Base-by-base conservation (phyloP, 1,140 invertebrate genomes). In the Sinella curviseta region DNA sequence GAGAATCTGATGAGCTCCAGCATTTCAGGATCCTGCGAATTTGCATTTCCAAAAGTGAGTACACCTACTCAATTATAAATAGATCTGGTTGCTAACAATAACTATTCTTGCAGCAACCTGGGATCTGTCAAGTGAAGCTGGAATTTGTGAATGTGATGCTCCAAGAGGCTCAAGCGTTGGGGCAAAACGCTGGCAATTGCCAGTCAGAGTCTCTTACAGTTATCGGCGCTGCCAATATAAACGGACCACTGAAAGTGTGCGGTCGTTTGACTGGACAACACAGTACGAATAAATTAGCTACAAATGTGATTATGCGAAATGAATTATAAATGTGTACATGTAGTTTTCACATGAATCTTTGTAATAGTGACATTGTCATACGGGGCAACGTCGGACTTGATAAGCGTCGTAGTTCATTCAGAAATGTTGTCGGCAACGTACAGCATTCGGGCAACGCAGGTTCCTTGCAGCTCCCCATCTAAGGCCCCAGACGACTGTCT, bases 91-190 rank as follows among this genome's bases (percentile, higher is more conserved):
- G 8, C 39, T 48, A 48, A 12, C 39, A 48, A 48, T 48, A 12
- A 12, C 39, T 60, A 26, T 31, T 17, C 14, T 30, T 31, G 4
- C 31, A 70, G 65, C 65, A 70, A 70, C 65, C 26, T 12, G 65
- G 65, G 31, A 8, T 70, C 4, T 70, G 65, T 33, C 65, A 70
- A 70, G 24, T 70, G 1, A 70, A n/a, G 31, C 65, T 70, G 2
- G 65, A 70, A 3, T 70, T 70, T 70, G 65, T 31, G 3, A 70
- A 70, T 33, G 65, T 70, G n/a, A 70, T 70, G 28, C 31, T 70
- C 1, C 65, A 70, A 70, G 26, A 30, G 24, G 26, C 65, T 14
- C n/a, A 70, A 3, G 31, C 3, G 2, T 8, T 1, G 26, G 65
- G 65, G 1, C 65, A 1, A 30, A 70, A 70, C 24, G 65, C 65